Base-by-base conservation (phyloP, 2,888 invertebrate species). In the Hirtodrosophila trivittata region DNA sequence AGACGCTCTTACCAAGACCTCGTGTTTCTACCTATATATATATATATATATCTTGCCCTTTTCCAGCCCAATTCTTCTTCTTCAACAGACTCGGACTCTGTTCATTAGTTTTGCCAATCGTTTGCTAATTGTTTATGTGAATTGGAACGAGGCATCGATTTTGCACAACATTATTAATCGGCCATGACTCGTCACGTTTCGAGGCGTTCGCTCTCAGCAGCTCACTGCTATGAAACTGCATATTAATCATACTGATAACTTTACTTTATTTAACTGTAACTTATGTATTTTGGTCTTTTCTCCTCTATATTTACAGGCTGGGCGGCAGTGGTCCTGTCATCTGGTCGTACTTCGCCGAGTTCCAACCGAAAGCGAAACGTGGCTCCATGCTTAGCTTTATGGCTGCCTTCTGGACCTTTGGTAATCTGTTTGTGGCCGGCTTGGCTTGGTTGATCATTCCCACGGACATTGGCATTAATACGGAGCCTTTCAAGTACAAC, bases 331-430 rank as follows among this genome's bases (percentile, higher is more conserved):
- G 97, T 89, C 97, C 97, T 60, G 97, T 97, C 73, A 96, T 97
- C 91, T 97, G 97, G 96, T 96, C 97, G 14, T 97, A 97, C 91
- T 97, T 97, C 91, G 96, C 97, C 64, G 97, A 97, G 92, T 97
- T 97, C 91, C 97, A 97, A 91, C 97, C 97, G 56, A 97, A 96
- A 91, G 93, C 95, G 77, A 96, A 95, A 89, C 93, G 97, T 77
- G 97, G 97, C 47, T 95, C 96, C 50, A 97, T 97, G 97, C 92
- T 97, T 80, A 97, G 97, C 83, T 96, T 96, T 89, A 96, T 97
- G 95, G 97, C 97, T 59, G 97, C 97, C 49, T 97, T 97, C 91
- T 97, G 97, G 97, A 97, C 97, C 57, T 93, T 97, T 81, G 97
- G 97, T 75, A 97, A 97, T 90, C 92, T 97, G 75, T 95, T 97